Conservation (phyloP, 2,797 vertebrate species). For the Cyprinella venusta region DNA sequence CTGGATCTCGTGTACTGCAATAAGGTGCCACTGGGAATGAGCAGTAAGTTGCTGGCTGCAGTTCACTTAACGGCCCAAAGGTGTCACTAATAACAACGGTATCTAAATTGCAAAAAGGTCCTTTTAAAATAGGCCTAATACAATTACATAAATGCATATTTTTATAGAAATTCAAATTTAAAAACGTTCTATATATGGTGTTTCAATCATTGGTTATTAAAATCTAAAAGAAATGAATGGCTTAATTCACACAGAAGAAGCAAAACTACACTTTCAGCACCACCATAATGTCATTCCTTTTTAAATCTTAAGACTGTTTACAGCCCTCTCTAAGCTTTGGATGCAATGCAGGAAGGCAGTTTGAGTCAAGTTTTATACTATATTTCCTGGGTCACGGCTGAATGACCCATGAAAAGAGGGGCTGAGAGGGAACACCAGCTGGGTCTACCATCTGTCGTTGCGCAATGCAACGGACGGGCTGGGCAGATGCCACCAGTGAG, state of each 20-base stretch:
- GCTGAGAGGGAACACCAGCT: constrained; percentile 53
- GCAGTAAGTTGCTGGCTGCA: neutral
- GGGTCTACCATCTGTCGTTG: constrained; percentile 60
- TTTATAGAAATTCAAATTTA: neutral
- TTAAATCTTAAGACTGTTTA: neutral
- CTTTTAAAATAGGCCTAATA: neutral
- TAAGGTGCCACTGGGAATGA: neutral
- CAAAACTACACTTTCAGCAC: neutral
- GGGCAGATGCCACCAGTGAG: constrained; percentile 55
- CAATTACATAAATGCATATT: neutral
- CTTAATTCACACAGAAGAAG: neutral
- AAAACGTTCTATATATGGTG: neutral
- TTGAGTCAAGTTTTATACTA: constrained; percentile 3
- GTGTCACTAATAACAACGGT: neutral
- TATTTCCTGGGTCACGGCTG: constrained; percentile 47
- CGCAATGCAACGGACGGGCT: constrained; percentile 23
- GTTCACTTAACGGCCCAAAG: neutral
- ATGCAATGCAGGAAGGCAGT: neutral
- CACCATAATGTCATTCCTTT: neutral
- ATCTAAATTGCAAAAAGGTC: neutral
- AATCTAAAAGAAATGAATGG: neutral
- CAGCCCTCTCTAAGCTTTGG: neutral
- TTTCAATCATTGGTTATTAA: neutral
- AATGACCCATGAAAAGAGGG: constrained; percentile 44
- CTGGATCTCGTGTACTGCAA: no score